These are phyloP conservation scores for Larimichthys polyactis DNA, from an alignment of 2,113 vertebrate species.

Conservation along the genomic window DNA sequence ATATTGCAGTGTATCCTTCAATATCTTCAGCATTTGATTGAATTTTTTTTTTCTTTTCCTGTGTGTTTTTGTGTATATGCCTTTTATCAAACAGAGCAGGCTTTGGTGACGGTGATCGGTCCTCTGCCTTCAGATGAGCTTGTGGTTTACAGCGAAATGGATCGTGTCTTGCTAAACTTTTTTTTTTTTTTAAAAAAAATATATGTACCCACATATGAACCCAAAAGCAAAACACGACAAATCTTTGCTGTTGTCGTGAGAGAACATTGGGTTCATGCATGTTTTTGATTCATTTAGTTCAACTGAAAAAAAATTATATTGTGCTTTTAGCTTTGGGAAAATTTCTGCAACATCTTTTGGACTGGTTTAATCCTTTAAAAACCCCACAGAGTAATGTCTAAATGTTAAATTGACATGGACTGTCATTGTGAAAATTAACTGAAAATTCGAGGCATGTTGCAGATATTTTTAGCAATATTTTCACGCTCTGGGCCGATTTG, in stretches of 20 bases:
- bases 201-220: neutral
- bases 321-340: neutral
- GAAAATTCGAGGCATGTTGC: neutral
- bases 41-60: neutral
- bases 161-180: conserved; percentile 7
- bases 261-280: neutral
- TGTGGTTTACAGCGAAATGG: conserved; percentile 43
- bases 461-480: neutral
- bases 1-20: conserved; percentile 3
- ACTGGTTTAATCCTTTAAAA: neutral
- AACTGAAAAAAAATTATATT: neutral
- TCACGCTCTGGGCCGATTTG: neutral
- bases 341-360: neutral
- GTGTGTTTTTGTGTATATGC: conserved; percentile 11
- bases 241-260: neutral
- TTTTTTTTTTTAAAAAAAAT: neutral
- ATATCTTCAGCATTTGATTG: neutral
- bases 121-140: conserved; percentile 39
- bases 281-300: neutral
- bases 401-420: neutral
- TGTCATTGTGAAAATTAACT: neutral
- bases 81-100: conserved; percentile 19
- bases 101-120: conserved; percentile 6
- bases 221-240: neutral
- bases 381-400: neutral